These are phyloP conservation scores for Anas acuta DNA, from an alignment of 2,797 vertebrate species.

Conservation along the genomic window DNA sequence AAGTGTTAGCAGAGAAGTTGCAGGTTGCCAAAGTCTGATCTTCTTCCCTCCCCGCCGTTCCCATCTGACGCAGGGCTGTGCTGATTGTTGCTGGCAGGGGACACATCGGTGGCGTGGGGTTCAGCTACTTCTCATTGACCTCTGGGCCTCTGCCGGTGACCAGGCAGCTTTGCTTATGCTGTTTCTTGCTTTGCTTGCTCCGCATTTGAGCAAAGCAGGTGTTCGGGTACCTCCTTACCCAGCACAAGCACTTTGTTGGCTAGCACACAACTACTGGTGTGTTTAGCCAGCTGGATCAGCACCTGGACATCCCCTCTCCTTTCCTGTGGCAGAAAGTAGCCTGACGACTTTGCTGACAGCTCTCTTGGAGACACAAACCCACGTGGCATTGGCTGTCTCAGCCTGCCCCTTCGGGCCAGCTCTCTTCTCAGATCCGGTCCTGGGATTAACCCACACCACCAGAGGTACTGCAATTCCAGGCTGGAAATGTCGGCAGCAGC, in stretches of 20 bases:
- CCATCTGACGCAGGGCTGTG: background rate
- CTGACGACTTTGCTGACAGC: background rate
- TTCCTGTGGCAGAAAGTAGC: background rate
- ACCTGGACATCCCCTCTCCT: background rate
- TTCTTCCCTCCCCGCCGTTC: accelerated
- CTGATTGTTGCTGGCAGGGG: background rate
- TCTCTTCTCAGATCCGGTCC: background rate
- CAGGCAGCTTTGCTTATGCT: background rate
- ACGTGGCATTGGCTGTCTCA: accelerated
- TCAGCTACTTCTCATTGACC: background rate
- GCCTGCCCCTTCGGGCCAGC: background rate
- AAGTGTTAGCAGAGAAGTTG: background rate
- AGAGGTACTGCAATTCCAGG: background rate
- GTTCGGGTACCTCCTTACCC: background rate
- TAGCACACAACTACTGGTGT: background rate
- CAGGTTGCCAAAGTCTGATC: background rate
- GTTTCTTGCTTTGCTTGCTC: background rate
- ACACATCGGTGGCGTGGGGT: background rate
- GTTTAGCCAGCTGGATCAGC: background rate
- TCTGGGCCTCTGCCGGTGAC: background rate
- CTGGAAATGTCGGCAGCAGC: background rate
- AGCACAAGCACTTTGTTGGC: background rate
- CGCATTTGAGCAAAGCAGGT: background rate
- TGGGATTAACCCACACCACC: background rate
- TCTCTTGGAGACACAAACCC: background rate